A percentile compares a stretch with the other conserved stretches of the same genome.
Conservation (phyloP, 2,113 vertebrate species). For the Hylia prasina region DNA sequence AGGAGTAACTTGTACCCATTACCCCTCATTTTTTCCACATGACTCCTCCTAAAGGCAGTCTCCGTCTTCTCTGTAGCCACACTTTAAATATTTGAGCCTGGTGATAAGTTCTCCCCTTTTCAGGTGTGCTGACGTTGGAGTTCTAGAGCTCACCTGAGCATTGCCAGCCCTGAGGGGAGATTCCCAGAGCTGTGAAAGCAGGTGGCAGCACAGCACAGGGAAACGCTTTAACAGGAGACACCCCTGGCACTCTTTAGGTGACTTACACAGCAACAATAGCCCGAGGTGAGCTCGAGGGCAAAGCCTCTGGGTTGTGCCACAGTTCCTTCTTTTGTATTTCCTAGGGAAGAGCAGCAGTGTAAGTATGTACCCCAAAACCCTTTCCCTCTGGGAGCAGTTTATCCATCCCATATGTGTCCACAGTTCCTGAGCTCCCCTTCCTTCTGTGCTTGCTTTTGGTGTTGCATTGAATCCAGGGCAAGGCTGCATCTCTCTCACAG, state of each 20-base stretch:
- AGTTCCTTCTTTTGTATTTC: accelerated
- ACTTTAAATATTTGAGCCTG: background rate
- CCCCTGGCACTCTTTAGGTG: accelerated
- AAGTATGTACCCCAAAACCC: background rate
- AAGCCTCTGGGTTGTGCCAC: background rate
- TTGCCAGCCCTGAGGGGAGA: background rate
- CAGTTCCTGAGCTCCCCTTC: background rate
- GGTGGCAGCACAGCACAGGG: background rate
- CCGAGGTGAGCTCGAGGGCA: accelerated
- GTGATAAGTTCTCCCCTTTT: background rate
- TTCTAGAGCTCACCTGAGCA: background rate
- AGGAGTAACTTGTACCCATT: background rate
- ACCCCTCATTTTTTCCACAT: background rate
- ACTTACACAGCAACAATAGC: accelerated
- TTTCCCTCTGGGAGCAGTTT: background rate
- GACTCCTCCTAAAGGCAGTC: background rate
- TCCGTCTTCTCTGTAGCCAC: background rate
- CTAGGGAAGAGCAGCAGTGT: background rate
- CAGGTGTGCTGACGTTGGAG: background rate
- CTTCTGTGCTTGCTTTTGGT: background rate
- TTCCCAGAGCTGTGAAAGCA: background rate
- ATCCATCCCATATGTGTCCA: accelerated
- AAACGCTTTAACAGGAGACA: background rate
- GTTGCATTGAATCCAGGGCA: background rate
- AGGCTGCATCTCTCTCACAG: background rate